phyloP scores from a whole-genome alignment of 2,888 invertebrate genomes.

The Coecobrya sp. region DNA sequence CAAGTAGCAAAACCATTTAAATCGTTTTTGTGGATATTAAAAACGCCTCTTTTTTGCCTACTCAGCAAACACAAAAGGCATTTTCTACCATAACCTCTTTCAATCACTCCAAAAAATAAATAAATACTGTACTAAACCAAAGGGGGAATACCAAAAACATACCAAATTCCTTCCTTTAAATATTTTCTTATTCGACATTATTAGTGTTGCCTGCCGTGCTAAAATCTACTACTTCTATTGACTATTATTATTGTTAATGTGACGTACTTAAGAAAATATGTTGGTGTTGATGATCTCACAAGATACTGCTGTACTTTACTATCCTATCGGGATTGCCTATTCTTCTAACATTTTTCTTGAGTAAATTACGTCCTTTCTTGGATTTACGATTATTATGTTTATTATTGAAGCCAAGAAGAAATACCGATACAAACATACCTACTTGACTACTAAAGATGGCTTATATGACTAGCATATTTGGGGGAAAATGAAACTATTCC shows the following conservation, averaged over 20 bases:
- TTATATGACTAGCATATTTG: too few species aligned
- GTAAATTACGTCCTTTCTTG: constrained; percentile 63
- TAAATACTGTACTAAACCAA: neutral
- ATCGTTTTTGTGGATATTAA: constrained; percentile 59
- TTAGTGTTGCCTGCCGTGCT: constrained; percentile 9
- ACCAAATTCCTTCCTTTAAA: neutral
- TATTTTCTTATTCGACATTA: neutral
- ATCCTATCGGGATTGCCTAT: neutral
- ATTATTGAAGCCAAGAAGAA: constrained; percentile 44
- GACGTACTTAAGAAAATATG: constrained; percentile 54
- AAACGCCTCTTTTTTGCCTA: constrained; percentile 52
- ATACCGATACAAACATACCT: neutral
- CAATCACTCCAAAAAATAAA: constrained; percentile 47
- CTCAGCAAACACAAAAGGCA: constrained; percentile 21
- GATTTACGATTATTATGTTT: constrained; percentile 71
- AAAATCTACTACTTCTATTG: constrained; percentile 11
- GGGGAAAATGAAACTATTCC: neutral
- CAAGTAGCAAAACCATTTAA: constrained; percentile 72
- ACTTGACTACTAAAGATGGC: neutral
- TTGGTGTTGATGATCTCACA: constrained; percentile 35
- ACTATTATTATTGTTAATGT: constrained; percentile 53
- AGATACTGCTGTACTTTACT: constrained; percentile 16
- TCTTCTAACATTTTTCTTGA: neutral
- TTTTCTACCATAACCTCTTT: constrained; percentile 14
- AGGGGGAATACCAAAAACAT: neutral